Conservation (phyloP, 2,797 vertebrate genomes). For the Bufotes viridis region DNA sequence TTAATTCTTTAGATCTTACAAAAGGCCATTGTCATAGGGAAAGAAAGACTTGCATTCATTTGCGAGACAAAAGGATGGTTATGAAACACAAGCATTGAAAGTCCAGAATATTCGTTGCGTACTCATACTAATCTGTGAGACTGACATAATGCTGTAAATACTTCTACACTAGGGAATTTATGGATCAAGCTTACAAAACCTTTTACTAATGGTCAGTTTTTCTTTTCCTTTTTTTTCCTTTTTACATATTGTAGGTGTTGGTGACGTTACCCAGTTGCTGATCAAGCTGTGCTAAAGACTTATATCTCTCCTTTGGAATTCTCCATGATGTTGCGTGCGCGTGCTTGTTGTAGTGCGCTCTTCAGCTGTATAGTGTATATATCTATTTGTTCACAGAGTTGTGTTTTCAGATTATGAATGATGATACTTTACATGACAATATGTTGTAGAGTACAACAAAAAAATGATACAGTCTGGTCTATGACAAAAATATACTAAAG, state of each 20-base stretch:
- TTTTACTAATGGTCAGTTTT: conserved; percentile 72
- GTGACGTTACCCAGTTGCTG: conserved; percentile 68
- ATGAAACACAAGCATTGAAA: neutral
- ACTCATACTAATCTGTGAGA: conserved; percentile 21
- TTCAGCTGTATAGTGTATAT: conserved; percentile 65
- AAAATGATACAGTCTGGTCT: neutral
- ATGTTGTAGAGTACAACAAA: neutral
- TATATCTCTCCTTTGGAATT: conserved; percentile 64
- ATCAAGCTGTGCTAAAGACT: conserved; percentile 72
- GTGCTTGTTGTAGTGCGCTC: conserved; percentile 63
- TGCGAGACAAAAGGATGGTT: conserved; percentile 38
- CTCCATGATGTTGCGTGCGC: conserved; percentile 65
- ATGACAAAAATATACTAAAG: neutral
- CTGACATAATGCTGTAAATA: conserved; percentile 18
- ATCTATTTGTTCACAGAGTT: conserved; percentile 67
- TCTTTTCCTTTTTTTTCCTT: conserved; percentile 65
- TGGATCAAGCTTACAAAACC: conserved; percentile 62
- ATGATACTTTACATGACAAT: neutral
- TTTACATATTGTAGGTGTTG: conserved; percentile 70
- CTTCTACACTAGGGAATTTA: conserved; percentile 62
- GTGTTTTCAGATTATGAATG: conserved; percentile 74
- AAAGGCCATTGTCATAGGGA: conserved; percentile 31
- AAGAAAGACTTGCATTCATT: conserved; percentile 47
- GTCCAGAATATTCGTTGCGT: neutral
- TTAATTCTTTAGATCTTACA: conserved; percentile 3